Conservation (phyloP, 2,888 invertebrate genomes). For the Heliothis peltigera region DNA sequence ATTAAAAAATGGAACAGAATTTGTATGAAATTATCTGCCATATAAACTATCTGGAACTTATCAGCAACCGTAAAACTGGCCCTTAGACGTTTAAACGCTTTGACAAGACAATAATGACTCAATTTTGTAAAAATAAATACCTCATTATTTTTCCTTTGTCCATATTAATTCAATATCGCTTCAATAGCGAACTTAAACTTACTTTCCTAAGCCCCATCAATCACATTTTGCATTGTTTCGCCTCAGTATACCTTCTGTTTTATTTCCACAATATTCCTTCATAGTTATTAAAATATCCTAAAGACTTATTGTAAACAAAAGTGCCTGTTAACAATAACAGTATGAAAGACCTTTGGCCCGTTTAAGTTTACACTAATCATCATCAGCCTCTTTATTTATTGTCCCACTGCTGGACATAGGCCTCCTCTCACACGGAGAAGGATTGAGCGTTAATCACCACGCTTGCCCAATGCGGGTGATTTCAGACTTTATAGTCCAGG, state of each 20-base stretch:
- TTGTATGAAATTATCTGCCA: too few species aligned
- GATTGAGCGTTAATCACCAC: too few species aligned
- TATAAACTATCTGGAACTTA: too few species aligned
- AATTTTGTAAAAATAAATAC: constrained; percentile 1
- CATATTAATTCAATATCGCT: constrained; percentile 1
- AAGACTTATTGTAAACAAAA: constrained; percentile 1
- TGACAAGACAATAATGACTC: constrained; percentile 1
- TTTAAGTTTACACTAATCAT: neutral
- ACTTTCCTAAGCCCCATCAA: neutral
- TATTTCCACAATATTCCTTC: neutral
- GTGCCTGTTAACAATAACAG: neutral
- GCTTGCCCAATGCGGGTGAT: too few species aligned
- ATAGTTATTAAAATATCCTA: neutral
- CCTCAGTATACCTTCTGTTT: neutral
- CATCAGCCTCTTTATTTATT: too few species aligned
- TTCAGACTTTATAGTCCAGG: too few species aligned
- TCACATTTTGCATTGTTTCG: neutral
- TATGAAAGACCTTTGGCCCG: neutral
- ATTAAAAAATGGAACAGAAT: too few species aligned
- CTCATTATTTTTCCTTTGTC: constrained; percentile 2
- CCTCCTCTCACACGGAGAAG: too few species aligned
- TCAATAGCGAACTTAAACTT: neutral
- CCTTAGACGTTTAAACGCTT: too few species aligned
- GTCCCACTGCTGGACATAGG: too few species aligned
- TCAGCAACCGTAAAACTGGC: too few species aligned